Evolutionary conservation across 1,140 invertebrate genomes (phyloP).

Genomic region (Trinorchestia longiramus): DNA sequence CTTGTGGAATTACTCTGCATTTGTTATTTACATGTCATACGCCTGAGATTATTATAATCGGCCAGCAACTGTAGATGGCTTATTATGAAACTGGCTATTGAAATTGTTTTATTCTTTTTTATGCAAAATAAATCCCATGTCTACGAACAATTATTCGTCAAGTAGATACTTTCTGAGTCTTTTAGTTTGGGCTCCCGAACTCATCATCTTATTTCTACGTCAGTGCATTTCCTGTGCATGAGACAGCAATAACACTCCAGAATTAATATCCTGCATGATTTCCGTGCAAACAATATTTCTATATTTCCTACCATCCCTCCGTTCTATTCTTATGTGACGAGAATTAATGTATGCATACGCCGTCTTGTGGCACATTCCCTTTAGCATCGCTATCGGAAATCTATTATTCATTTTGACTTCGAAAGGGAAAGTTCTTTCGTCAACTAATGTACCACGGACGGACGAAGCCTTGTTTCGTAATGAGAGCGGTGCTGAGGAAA

Average conservation of each 20-base stretch:
- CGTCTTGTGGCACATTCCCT: not conserved
- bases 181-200: not conserved
- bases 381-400: slow-evolving; percentile 46
- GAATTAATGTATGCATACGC: not conserved
- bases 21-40: not conserved
- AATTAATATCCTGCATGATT: not conserved
- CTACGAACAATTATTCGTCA: not conserved
- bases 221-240: not conserved
- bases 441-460: not conserved
- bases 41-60: not conserved
- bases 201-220: not conserved
- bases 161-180: not conserved
- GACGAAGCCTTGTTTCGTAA: not conserved
- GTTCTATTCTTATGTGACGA: not conserved
- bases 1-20: not conserved
- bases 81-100: not conserved
- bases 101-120: not conserved
- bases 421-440: slow-evolving; percentile 5
- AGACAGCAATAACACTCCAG: not conserved
- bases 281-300: not conserved
- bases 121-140: not conserved
- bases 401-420: slow-evolving; percentile 40
- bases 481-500: not conserved
- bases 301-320: not conserved
- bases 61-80: not conserved